Evolutionary conservation across 2,113 vertebrate genomes (phyloP), one percentile per base, ranked within the genome.

Genomic region (Onychostruthus taczanowskii): DNA sequence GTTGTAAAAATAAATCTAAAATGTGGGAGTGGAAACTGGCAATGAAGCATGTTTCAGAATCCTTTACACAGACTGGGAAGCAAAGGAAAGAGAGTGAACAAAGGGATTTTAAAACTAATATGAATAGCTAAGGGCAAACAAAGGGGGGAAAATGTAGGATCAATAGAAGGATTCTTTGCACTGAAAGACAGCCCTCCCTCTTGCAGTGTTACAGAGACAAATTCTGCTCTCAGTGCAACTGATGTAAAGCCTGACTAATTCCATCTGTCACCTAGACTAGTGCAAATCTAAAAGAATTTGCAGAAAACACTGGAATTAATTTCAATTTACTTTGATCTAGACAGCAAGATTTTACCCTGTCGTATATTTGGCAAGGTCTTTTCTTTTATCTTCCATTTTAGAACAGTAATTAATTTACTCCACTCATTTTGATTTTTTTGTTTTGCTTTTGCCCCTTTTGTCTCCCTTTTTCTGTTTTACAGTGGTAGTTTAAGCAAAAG

Each of bases 1-100:
- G 7, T 21, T 84, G 46, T 55, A 93, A 96, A 95, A 93, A 84
- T 74, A 94, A 75, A 89, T 78, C 77, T 75, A 63, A 91, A 94
- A 82, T 68, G 84, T 84, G 53, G 77, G 69, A 75, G 61, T 75
- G 52, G 33, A 78, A 91, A 68, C 11, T 53, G 63, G 15, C 73
- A 91, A 50, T 39, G 33, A 78, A 82, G 10, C 30, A 30, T 63
- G 23, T 78, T 94, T 89, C 69, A 81, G 50, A 91, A 70, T 19
- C 4, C 50, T 14, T 87, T 75, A 37, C 14, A 31, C 61, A 81
- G 78, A 93, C 26, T 56, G 4, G 14, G n/a, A 30, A 84, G 21
- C 66, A 81, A 22, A 89, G 4, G 30, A 76, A 73, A 49, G 19
- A 43, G 20, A 26, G 14, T 58, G 64, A 87, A 76, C 31, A 90